Evolutionary conservation across 92 coral and sea anemone genomes (phyloP).

Genomic region (Palythoa heliodiscus): DNA sequence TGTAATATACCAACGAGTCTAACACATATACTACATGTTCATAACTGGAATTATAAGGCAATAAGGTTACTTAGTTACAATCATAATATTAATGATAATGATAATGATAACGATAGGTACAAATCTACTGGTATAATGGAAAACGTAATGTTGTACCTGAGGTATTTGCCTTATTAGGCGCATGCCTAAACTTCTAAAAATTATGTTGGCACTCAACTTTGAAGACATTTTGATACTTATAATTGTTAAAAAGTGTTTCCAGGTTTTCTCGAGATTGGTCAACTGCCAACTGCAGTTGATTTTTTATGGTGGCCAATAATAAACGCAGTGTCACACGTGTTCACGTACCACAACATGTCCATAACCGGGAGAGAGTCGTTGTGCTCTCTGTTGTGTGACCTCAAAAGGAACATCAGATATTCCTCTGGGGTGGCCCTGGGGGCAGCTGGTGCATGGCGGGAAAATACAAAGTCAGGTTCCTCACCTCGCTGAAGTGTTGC

Average conservation of each 20-base stretch:
- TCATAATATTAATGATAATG: no score
- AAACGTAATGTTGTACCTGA: no score
- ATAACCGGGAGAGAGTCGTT: slow-evolving; percentile 86
- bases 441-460: slow-evolving; percentile 63
- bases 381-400: slow-evolving; percentile 82
- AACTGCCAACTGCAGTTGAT: no score
- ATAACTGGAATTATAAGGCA: slow-evolving; percentile 53
- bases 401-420: slow-evolving; percentile 83
- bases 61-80: neutral
- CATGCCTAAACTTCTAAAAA: no score
- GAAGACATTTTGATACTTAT: no score
- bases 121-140: no score
- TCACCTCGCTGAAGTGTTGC: slow-evolving; percentile 76
- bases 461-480: slow-evolving; percentile 67
- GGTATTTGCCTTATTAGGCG: no score
- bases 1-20: slow-evolving; percentile 80
- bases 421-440: slow-evolving; percentile 95
- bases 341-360: slow-evolving; percentile 83
- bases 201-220: no score
- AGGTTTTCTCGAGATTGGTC: no score
- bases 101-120: no score
- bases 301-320: neutral
- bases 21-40: slow-evolving; percentile 88
- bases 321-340: neutral
- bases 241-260: no score